These are phyloP conservation scores for Trachelipus rathkii DNA, from an alignment of 1,140 invertebrate genomes.

Conservation along the genomic window DNA sequence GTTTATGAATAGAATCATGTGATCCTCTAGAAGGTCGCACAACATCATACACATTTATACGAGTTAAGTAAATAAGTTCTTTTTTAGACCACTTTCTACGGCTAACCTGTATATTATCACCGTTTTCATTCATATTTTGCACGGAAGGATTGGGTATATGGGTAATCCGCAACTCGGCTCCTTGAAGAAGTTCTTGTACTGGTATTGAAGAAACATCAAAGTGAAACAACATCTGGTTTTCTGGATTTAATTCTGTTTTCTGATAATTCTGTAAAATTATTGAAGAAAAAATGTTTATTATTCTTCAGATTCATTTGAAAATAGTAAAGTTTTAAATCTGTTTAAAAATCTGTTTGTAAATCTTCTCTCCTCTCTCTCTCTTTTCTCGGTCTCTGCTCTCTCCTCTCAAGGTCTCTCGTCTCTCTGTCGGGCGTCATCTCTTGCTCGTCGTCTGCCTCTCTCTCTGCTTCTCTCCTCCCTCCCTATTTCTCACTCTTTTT, in stretches of 20 bases:
- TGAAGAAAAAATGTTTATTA: not conserved
- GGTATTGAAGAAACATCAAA: not conserved
- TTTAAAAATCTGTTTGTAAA: too few species aligned
- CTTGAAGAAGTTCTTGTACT: not conserved
- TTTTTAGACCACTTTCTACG: not conserved
- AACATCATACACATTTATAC: constrained; percentile 79
- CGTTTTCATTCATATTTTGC: not conserved
- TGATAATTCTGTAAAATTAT: not conserved
- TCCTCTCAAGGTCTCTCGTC: too few species aligned
- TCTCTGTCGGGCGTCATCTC: too few species aligned
- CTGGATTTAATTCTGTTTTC: not conserved
- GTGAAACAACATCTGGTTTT: not conserved
- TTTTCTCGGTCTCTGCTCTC: too few species aligned
- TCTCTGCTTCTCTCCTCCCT: too few species aligned
- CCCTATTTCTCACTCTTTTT: too few species aligned
- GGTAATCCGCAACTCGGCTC: not conserved
- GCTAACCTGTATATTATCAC: not conserved
- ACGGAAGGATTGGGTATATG: not conserved
- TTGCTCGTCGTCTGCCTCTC: too few species aligned
- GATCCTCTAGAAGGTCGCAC: constrained; percentile 61
- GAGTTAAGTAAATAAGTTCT: constrained; percentile 52
- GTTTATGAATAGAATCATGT: constrained; percentile 58
- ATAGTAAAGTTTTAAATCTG: too few species aligned
- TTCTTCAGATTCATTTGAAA: too few species aligned
- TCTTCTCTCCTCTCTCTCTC: too few species aligned